Conservation (phyloP, 92 coral and sea anemone genomes). For the Epizoanthus stellaris region DNA sequence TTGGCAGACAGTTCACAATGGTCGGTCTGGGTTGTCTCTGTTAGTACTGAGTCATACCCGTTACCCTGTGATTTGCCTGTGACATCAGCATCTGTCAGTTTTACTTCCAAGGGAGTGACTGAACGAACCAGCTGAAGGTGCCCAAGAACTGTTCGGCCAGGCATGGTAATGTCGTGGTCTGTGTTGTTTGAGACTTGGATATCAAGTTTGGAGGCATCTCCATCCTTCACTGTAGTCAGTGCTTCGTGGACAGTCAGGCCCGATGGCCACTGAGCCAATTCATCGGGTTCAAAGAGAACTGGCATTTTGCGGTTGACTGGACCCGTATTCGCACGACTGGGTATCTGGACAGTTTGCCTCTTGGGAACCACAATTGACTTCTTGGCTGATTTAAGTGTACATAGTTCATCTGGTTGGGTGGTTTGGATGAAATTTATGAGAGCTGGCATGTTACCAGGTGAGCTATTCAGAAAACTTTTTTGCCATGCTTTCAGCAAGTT, state of each 20-base stretch:
- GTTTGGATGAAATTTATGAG: constrained; percentile 40
- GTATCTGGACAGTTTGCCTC: constrained; percentile 39
- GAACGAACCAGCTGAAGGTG: constrained; percentile 56
- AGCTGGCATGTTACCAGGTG: background rate
- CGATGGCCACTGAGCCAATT: constrained; percentile 37
- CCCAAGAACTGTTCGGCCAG: constrained; percentile 59
- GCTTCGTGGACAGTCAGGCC: constrained; percentile 32
- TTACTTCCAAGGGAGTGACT: constrained; percentile 61
- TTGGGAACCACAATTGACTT: constrained; percentile 50
- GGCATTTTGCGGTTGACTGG: constrained; percentile 44
- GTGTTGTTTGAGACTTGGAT: constrained; percentile 49
- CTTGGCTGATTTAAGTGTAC: constrained; percentile 37
- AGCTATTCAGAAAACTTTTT: constrained; percentile 24
- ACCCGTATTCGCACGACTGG: constrained; percentile 61
- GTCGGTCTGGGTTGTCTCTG: background rate
- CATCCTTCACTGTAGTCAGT: constrained; percentile 44
- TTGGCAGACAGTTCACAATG: background rate
- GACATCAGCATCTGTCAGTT: constrained; percentile 30
- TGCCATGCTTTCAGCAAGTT: background rate
- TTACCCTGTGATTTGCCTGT: background rate
- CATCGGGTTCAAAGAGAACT: constrained; percentile 60
- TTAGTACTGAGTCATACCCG: too few relatives aligned
- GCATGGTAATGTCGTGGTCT: constrained; percentile 49
- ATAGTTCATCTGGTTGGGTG: constrained; percentile 30
- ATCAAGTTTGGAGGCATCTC: constrained; percentile 22